A percentile compares a stretch with the other conserved stretches of the same genome.
Evolutionary conservation across 2,113 vertebrate species (phyloP).

Genomic region (Orthonyx spaldingii): DNA sequence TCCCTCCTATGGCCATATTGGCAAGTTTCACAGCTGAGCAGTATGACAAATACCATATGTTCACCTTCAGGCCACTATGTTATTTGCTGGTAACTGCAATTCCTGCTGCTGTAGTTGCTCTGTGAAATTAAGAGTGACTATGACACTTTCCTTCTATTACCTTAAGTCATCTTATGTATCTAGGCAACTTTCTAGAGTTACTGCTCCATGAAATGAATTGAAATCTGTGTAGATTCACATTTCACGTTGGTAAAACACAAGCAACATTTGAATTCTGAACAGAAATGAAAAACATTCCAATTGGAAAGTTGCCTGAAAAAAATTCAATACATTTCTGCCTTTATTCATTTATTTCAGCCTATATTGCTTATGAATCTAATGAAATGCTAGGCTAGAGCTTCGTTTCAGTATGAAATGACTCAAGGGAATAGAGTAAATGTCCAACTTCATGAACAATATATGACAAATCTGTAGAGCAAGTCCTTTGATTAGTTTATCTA

Average conservation of each 20-base stretch:
- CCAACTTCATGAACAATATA: not conserved
- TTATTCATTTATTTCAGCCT: slow-evolving; percentile 20
- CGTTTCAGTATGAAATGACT: slow-evolving; percentile 28
- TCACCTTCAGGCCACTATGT: slow-evolving; percentile 53
- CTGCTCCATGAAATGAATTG: slow-evolving; percentile 34
- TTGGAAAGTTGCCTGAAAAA: not conserved
- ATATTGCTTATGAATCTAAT: slow-evolving; percentile 39
- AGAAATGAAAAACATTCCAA: not conserved
- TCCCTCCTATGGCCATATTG: not conserved
- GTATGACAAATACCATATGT: slow-evolving; percentile 62
- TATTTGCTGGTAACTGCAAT: slow-evolving; percentile 55
- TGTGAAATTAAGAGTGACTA: slow-evolving; percentile 57
- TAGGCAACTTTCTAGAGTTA: slow-evolving; percentile 30
- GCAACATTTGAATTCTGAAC: slow-evolving; percentile 31
- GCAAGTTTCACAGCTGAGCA: slow-evolving; percentile 45
- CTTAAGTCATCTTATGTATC: slow-evolving; percentile 34
- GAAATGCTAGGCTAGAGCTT: slow-evolving; percentile 4
- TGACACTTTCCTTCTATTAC: slow-evolving; percentile 23
- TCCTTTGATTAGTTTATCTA: slow-evolving; percentile 24
- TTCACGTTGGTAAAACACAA: slow-evolving; percentile 23
- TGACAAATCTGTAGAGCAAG: not conserved
- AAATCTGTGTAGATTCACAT: not conserved
- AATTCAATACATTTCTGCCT: slow-evolving; percentile 14
- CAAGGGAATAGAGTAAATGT: not conserved
- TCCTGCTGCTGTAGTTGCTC: slow-evolving; percentile 16